Conservation (phyloP, 1,140 invertebrate species). For the Telenomus remus region DNA sequence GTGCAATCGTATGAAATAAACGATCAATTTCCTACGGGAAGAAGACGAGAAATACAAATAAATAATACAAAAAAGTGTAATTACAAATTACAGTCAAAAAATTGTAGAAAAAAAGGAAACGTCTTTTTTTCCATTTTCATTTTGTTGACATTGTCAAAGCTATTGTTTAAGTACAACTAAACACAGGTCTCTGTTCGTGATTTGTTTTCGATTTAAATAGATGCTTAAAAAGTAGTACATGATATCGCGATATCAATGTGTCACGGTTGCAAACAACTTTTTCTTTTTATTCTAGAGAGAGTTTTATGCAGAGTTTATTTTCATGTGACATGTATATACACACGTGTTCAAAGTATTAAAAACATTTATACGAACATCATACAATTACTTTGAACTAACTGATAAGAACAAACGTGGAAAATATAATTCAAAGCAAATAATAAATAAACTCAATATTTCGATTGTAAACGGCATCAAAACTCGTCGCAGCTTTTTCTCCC, state of each 20-base stretch:
- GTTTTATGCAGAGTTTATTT: slow-evolving; percentile 48
- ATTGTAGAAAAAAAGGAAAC: slow-evolving; percentile 18
- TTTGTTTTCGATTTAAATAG: slow-evolving; percentile 41
- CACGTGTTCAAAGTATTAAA: slow-evolving; percentile 36
- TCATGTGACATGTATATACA: slow-evolving; percentile 47
- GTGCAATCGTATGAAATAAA: slow-evolving; percentile 34
- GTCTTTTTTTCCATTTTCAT: slow-evolving; percentile 7
- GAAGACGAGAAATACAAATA: slow-evolving; percentile 30
- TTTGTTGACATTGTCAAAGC: slow-evolving; percentile 14
- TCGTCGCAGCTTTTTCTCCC: too few species aligned
- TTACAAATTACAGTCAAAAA: slow-evolving; percentile 26
- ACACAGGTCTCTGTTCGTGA: slow-evolving; percentile 50
- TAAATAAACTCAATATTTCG: too few species aligned
- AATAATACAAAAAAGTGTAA: slow-evolving; percentile 43
- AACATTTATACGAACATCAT: background rate
- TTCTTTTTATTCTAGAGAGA: slow-evolving; percentile 42
- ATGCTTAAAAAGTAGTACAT: slow-evolving; percentile 52
- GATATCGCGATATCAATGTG: slow-evolving; percentile 48
- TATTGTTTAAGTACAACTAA: slow-evolving; percentile 55
- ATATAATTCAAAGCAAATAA: too few species aligned
- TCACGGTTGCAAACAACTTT: slow-evolving; percentile 55
- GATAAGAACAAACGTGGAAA: too few species aligned
- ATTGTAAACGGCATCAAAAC: too few species aligned
- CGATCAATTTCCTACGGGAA: too few species aligned
- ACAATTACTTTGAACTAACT: too few species aligned